Evolutionary conservation across 2,888 invertebrate species (phyloP).

Genomic region (Drosophila fulvimacula): DNA sequence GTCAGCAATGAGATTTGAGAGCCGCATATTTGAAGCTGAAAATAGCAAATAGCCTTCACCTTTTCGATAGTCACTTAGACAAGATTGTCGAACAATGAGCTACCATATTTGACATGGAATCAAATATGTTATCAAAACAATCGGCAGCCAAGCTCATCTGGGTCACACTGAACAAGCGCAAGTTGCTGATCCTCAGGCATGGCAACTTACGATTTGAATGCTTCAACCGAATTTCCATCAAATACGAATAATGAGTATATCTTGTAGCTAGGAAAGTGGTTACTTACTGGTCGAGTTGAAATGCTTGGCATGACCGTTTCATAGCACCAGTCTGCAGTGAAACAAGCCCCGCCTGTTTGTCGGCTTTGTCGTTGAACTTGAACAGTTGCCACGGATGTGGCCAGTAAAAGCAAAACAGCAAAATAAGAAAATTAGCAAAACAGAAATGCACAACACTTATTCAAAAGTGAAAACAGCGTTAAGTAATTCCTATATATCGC

Average conservation of each 20-base stretch:
- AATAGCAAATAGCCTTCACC: constrained; percentile 45
- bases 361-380: constrained; percentile 66
- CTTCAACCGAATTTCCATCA: constrained; percentile 15
- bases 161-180: constrained; percentile 39
- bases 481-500: constrained; percentile 11
- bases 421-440: background rate
- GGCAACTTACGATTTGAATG: constrained; percentile 3
- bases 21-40: constrained; percentile 27
- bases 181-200: constrained; percentile 5
- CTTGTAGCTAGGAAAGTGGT: constrained; percentile 35
- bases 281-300: constrained; percentile 13
- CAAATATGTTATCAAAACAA: constrained; percentile 36
- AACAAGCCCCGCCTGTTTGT: constrained; percentile 35
- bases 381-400: constrained; percentile 35
- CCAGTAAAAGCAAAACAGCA: constrained; percentile 16
- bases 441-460: background rate
- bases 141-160: constrained; percentile 23
- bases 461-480: constrained; percentile 21
- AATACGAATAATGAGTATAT: constrained; percentile 13
- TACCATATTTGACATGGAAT: constrained; percentile 46
- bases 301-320: constrained; percentile 5
- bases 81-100: constrained; percentile 36
- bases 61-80: constrained; percentile 42
- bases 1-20: constrained; percentile 18
- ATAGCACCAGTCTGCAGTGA: constrained; percentile 5